These are phyloP conservation scores for Philereme vetulata DNA, from an alignment of 2,888 invertebrate species.

Conservation along the genomic window DNA sequence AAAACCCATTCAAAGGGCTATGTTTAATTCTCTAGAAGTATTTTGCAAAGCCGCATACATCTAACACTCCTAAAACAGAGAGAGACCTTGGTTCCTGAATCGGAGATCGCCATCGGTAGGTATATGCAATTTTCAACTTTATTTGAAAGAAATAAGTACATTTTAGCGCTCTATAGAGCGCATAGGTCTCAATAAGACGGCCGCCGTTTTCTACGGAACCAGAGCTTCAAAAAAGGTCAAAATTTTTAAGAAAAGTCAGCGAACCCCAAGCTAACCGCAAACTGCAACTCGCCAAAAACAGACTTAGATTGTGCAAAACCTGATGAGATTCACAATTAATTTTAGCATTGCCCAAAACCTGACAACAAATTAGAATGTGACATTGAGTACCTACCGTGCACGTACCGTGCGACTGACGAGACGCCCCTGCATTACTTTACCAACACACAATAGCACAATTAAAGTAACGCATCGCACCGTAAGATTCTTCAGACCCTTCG, in stretches of 20 bases:
- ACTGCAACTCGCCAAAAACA: constrained; percentile 17
- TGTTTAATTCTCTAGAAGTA: constrained; percentile 10
- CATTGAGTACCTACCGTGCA: too few relatives aligned
- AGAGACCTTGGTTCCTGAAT: background rate
- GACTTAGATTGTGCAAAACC: constrained; percentile 26
- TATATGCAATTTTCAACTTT: too few relatives aligned
- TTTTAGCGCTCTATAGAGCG: too few relatives aligned
- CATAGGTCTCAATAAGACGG: too few relatives aligned
- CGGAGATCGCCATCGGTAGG: too few relatives aligned
- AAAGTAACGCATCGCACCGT: constrained; percentile 49
- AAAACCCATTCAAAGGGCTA: constrained; percentile 22
- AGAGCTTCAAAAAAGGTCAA: too few relatives aligned
- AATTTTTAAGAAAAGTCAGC: too few relatives aligned
- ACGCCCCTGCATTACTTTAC: constrained; percentile 48
- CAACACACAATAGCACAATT: constrained; percentile 67
- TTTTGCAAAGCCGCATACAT: constrained; percentile 10
- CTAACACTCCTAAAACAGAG: constrained; percentile 9
- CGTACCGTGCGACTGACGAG: constrained; percentile 60
- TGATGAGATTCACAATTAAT: constrained; percentile 46
- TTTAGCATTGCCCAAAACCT: constrained; percentile 52
- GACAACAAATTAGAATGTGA: constrained; percentile 59
- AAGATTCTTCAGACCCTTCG: constrained; percentile 39
- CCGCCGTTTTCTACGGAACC: too few relatives aligned
- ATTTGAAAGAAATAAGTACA: too few relatives aligned
- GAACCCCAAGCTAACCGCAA: constrained; percentile 14